These are phyloP conservation scores for Tetragonula carbonaria DNA, from an alignment of 2,888 invertebrate genomes.

Conservation along the genomic window DNA sequence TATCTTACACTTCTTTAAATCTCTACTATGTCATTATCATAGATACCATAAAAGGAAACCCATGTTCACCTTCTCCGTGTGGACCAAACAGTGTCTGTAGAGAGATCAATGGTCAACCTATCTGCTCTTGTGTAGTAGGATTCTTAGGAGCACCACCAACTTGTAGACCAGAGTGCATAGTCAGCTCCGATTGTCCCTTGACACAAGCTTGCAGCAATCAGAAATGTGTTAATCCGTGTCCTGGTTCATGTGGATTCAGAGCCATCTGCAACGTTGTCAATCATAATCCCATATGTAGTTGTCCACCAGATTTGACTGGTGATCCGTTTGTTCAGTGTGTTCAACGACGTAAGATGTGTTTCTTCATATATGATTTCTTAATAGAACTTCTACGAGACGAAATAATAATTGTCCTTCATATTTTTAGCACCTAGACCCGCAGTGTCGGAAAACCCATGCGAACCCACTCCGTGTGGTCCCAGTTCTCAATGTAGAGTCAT, in stretches of 20 bases:
- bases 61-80: constrained; percentile 72
- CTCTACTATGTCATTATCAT: not conserved
- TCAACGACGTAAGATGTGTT: constrained; percentile 82
- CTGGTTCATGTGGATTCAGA: constrained; percentile 91
- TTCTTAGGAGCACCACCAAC: constrained; percentile 91
- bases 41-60: not conserved
- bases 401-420: not conserved
- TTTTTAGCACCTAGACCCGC: constrained; percentile 75
- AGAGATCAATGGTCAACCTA: constrained; percentile 84
- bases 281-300: constrained; percentile 92
- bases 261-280: constrained; percentile 92
- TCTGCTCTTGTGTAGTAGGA: constrained; percentile 93
- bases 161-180: constrained; percentile 91
- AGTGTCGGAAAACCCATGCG: constrained; percentile 87
- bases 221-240: constrained; percentile 94
- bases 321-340: constrained; percentile 91
- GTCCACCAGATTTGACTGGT: constrained; percentile 88
- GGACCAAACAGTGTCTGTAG: constrained; percentile 88
- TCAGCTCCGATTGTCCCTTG: constrained; percentile 90
- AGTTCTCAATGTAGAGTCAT: constrained; percentile 84
- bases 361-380: not conserved
- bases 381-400: too few species aligned
- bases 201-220: constrained; percentile 91
- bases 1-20: too few species aligned
- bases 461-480: constrained; percentile 92